Conservation (phyloP, 2,113 vertebrate genomes). For the Paraplagusia blochii region DNA sequence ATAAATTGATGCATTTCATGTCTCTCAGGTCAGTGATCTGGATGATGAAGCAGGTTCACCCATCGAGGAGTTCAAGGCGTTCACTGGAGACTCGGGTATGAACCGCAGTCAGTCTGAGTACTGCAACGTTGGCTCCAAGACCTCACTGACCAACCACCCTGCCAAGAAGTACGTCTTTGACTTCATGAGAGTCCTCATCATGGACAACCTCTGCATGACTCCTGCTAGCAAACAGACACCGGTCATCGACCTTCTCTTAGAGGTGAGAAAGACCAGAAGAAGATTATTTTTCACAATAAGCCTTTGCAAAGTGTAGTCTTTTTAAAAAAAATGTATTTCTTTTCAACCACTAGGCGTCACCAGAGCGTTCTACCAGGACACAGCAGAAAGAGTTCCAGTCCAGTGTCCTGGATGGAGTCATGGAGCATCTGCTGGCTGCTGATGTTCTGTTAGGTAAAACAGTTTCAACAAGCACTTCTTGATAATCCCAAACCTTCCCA, state of each 20-base stretch:
- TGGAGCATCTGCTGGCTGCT: slow-evolving; percentile 96
- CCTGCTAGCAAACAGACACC: slow-evolving; percentile 97
- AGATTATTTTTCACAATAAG: too few relatives aligned
- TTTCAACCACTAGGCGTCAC: slow-evolving; percentile 82
- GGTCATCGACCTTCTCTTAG: slow-evolving; percentile 89
- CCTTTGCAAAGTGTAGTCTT: too few relatives aligned
- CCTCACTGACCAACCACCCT: slow-evolving; percentile 96
- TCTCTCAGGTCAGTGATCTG: slow-evolving; percentile 86
- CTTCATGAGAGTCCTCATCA: slow-evolving; percentile 97
- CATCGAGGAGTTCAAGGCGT: slow-evolving; percentile 95
- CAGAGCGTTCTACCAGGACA: slow-evolving; percentile 94
- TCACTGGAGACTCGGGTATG: slow-evolving; percentile 91
- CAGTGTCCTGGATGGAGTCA: slow-evolving; percentile 93
- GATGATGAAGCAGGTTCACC: slow-evolving; percentile 95
- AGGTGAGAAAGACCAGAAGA: slow-evolving; percentile 74
- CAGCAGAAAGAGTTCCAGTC: slow-evolving; percentile 99
- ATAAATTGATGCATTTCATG: not conserved
- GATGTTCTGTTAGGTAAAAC: slow-evolving; percentile 88
- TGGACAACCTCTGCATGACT: slow-evolving; percentile 94
- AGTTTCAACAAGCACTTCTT: too few relatives aligned
- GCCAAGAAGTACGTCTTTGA: slow-evolving; percentile 98
- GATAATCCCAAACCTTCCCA: too few relatives aligned
- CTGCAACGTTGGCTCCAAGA: slow-evolving; percentile 95
- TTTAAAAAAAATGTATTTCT: not conserved
- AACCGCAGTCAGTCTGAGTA: slow-evolving; percentile 98